phyloP scores from a whole-genome alignment of 1,140 invertebrate species.

The Trichoplusia ni region DNA sequence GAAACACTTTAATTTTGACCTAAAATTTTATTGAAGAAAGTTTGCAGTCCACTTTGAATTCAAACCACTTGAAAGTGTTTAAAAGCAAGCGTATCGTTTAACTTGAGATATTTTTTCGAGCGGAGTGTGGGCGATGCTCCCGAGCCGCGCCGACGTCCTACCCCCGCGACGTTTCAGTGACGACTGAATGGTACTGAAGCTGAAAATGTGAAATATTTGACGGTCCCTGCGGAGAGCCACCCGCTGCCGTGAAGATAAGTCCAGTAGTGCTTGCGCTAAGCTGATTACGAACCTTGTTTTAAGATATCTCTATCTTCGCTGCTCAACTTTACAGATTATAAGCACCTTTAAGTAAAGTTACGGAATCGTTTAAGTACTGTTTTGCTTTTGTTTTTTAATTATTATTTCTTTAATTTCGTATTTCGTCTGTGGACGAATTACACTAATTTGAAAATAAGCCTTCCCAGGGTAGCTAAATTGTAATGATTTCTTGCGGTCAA shows the following conservation, averaged over 20 bases:
- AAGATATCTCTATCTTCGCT: slow-evolving; percentile 41
- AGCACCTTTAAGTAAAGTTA: slow-evolving; percentile 4
- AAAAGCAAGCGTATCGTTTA: neutral
- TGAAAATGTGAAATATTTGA: slow-evolving; percentile 56
- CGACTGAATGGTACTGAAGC: slow-evolving; percentile 54
- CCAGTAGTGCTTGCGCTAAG: slow-evolving; percentile 56
- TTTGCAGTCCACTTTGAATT: slow-evolving; percentile 26
- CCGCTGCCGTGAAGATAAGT: slow-evolving; percentile 47
- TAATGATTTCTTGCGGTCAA: too few relatives aligned
- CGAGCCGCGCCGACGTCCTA: slow-evolving; percentile 42
- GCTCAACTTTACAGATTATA: slow-evolving; percentile 30
- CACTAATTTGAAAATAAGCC: too few relatives aligned
- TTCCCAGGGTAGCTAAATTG: too few relatives aligned
- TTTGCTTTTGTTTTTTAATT: slow-evolving; percentile 4
- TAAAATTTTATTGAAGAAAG: slow-evolving; percentile 24
- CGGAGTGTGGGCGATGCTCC: neutral
- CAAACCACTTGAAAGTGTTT: neutral
- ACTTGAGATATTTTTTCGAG: slow-evolving; percentile 22
- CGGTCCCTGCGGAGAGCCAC: slow-evolving; percentile 42
- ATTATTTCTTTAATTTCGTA: too few relatives aligned
- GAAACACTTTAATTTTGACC: slow-evolving; percentile 37
- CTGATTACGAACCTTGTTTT: slow-evolving; percentile 52
- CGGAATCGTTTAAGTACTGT: neutral
- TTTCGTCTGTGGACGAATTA: too few relatives aligned
- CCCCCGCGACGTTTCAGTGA: slow-evolving; percentile 39